Conservation (phyloP, 2,113 vertebrate genomes). For the Hydropotes inermis region DNA sequence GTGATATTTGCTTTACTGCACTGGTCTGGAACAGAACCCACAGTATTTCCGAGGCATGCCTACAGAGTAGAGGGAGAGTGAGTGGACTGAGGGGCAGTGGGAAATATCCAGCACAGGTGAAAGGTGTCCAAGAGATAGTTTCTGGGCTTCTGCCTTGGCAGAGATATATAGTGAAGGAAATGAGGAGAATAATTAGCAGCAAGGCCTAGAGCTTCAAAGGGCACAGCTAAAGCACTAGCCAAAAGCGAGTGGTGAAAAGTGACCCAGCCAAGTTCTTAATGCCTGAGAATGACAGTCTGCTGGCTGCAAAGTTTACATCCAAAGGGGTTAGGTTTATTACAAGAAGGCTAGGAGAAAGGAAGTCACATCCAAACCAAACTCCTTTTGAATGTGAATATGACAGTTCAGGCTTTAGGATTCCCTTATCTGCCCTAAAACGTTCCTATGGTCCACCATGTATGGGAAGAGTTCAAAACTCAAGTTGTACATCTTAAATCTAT, state of each 20-base stretch:
- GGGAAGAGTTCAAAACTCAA: background rate
- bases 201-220: background rate
- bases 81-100: background rate
- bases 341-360: background rate
- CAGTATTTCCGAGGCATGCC: no score
- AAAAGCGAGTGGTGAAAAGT: background rate
- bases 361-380: background rate
- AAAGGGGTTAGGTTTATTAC: background rate
- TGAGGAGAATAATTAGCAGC: background rate
- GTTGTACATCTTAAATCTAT: background rate
- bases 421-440: accelerated
- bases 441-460: background rate
- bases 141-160: background rate
- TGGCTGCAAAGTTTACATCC: background rate
- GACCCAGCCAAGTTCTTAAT: background rate
- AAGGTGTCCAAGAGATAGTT: background rate
- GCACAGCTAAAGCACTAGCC: background rate
- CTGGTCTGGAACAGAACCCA: background rate
- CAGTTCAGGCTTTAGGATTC: background rate
- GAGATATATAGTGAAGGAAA: background rate
- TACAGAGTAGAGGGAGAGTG: background rate
- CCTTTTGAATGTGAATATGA: background rate
- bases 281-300: background rate
- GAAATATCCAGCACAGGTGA: background rate
- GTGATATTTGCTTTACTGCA: background rate